Base-by-base conservation (phyloP, 2,888 invertebrate genomes). In the Noctua janthina region DNA sequence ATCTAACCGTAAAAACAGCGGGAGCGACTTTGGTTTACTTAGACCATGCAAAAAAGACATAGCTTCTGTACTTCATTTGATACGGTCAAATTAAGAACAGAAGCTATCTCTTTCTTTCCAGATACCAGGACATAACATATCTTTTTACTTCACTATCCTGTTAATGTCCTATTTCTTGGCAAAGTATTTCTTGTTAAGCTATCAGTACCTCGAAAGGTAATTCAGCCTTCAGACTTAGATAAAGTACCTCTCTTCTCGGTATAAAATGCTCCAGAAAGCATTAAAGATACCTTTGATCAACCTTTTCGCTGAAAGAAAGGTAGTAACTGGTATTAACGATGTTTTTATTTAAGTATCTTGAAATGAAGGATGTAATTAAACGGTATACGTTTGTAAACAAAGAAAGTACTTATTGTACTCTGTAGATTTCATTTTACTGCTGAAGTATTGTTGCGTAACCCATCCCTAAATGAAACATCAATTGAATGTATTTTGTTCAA, bases 161-260 rank as follows among this genome's bases (percentile, higher is more conserved):
- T 69, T 85, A 79, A 88, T 75, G 71, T 46, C 35, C 59, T n/a
- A 81, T 68, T 81, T 79, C 75, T 85, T 82, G 78, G 79, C 74
- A 76, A 79, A 85, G 79, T 77, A 79, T 70, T 64, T 59, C 79
- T 83, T 76, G 81, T 72, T 78, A 83, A 78, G 80, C 69, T 87
- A 87, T 86, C 79, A 39, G 70, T 69, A 13, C 13, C 76, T 77
- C n/a, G 70, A 54, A 74, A 84, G 64, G 77, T 86, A 84, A 84
- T 86, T 83, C 75, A 74, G 76, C 62, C 74, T 81, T 74, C 59
- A 79, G 68, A 76, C 78, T 74, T 62, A 79, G 70, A 82, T 83
- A 88, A 79, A 84, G 59, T 64, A 69, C 76, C 68, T 67, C 59
- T 11, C 35, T 74, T 69, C 70, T 76, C 54, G 39, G 51, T 62